phyloP scores from a whole-genome alignment of 2,797 vertebrate genomes.

The Micropoecilia bifurca region DNA sequence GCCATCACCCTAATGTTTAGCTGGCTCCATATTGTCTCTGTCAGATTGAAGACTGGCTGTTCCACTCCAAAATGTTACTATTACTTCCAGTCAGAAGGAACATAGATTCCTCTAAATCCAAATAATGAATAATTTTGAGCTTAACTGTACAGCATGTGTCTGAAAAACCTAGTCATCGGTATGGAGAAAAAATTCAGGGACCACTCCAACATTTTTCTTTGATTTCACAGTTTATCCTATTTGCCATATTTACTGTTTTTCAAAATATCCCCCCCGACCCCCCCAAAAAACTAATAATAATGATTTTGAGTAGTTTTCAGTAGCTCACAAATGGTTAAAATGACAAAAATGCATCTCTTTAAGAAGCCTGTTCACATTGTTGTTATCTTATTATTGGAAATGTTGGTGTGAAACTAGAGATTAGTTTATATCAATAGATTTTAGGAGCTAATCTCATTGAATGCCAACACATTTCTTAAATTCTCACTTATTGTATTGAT shows the following conservation, averaged over 20 bases:
- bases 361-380: neutral
- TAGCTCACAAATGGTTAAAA: neutral
- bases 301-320: neutral
- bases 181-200: neutral
- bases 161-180: neutral
- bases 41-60: neutral
- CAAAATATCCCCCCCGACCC: too few species aligned
- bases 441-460: slow-evolving; percentile 18
- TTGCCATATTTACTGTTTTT: neutral
- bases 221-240: neutral
- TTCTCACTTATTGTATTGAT: slow-evolving; percentile 40
- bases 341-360: neutral
- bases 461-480: slow-evolving; percentile 51
- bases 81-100: neutral
- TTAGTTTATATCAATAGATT: neutral
- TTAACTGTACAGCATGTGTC: neutral
- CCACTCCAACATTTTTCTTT: neutral
- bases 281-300: too few species aligned
- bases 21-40: neutral
- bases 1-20: neutral
- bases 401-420: neutral
- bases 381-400: neutral
- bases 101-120: neutral
- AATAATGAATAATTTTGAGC: neutral
- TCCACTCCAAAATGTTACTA: neutral